Conservation (phyloP, 2,113 vertebrate genomes). For the Spizaetus ornatus region DNA sequence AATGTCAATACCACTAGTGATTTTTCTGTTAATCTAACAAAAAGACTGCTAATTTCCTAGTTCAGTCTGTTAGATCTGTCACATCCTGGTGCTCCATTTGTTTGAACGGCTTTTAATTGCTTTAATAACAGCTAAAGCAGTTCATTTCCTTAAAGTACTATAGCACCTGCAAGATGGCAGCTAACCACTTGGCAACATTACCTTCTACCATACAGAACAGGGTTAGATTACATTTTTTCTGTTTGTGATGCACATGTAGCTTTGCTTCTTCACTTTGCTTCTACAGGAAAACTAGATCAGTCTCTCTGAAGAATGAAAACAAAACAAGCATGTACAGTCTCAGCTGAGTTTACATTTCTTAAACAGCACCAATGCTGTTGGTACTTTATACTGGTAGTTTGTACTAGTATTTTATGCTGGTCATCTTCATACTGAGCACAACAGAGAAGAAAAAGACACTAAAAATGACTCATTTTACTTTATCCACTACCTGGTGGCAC, state of each 20-base stretch:
- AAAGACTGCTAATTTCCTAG: not conserved
- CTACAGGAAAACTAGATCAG: not conserved
- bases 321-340: not conserved
- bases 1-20: not conserved
- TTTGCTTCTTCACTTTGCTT: not conserved
- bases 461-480: not conserved
- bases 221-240: not conserved
- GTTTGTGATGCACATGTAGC: not conserved
- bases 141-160: not conserved
- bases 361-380: not conserved
- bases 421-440: not conserved
- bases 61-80: not conserved
- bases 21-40: slow-evolving; percentile 30
- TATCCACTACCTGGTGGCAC: not conserved
- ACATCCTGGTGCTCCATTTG: not conserved
- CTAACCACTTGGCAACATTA: not conserved
- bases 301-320: not conserved
- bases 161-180: not conserved
- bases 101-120: not conserved
- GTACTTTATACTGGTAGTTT: not conserved
- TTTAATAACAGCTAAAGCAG: not conserved
- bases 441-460: not conserved
- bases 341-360: not conserved
- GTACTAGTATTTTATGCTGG: not conserved
- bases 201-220: not conserved